Evolutionary conservation across 2,888 invertebrate species (phyloP).

Genomic region (Drosophila recens): DNA sequence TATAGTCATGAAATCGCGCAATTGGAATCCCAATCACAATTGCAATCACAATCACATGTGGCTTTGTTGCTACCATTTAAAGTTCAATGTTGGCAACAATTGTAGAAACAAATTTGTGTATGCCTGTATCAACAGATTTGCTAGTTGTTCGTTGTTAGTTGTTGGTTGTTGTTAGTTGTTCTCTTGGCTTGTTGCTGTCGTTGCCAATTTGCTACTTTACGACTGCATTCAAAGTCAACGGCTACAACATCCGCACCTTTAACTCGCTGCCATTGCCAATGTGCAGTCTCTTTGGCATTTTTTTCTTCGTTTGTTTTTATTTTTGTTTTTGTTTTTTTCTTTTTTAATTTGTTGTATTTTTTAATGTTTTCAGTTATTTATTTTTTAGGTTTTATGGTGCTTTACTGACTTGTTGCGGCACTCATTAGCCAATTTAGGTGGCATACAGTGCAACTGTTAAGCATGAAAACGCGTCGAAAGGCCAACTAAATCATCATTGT

Average conservation of each 20-base stretch:
- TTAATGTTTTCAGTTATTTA: conserved; percentile 48
- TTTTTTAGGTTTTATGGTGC: conserved; percentile 55
- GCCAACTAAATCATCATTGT: conserved; percentile 3
- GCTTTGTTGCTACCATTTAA: conserved; percentile 73
- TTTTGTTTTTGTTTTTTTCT: conserved; percentile 15
- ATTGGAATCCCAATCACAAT: conserved; percentile 37
- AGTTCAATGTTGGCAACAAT: conserved; percentile 77
- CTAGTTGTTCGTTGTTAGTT: conserved; percentile 12
- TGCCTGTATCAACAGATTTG: conserved; percentile 41
- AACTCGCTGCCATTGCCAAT: conserved; percentile 43
- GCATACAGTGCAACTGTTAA: conserved; percentile 51
- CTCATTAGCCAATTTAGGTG: conserved; percentile 74
- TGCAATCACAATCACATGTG: conserved; percentile 60
- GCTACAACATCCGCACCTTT: conserved; percentile 70
- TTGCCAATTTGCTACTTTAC: conserved; percentile 74
- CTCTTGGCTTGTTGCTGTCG: conserved; percentile 31
- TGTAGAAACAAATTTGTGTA: conserved; percentile 72
- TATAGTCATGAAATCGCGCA: conserved; percentile 30
- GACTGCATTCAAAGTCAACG: conserved; percentile 63
- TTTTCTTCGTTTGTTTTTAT: conserved; percentile 39
- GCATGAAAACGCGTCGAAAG: conserved; percentile 22
- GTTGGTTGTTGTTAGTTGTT: conserved; percentile 41
- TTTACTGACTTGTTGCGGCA: conserved; percentile 48
- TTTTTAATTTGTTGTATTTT: conserved; percentile 16
- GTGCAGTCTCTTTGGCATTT: conserved; percentile 25